Conservation (phyloP, 2,888 invertebrate genomes). For the Pristionchus exspectatus region DNA sequence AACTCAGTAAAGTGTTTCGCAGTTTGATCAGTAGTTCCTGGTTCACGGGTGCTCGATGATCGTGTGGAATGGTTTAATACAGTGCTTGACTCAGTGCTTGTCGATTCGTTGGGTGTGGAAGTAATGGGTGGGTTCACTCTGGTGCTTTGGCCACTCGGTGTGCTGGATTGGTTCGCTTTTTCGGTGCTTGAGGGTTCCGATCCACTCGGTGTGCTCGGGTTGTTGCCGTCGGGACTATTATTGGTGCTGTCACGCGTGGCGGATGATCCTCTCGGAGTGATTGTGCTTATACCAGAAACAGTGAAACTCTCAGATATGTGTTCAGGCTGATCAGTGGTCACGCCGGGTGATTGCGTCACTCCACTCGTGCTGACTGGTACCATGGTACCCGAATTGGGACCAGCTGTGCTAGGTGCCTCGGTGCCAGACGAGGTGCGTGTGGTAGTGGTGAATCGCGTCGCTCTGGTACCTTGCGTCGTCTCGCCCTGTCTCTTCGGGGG, state of each 20-base stretch:
- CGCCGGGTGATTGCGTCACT: background rate
- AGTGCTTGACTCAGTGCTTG: background rate
- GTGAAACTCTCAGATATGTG: background rate
- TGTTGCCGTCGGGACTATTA: no score
- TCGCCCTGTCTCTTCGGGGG: background rate
- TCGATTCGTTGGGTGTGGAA: background rate
- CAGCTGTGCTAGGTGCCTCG: background rate
- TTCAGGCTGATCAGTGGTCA: background rate
- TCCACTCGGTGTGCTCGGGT: no score
- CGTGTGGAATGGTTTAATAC: background rate
- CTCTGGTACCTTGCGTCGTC: constrained; percentile 36
- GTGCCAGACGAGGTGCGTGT: background rate
- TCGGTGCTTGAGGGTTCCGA: background rate
- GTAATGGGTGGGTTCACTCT: background rate
- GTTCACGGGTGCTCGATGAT: background rate
- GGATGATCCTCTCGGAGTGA: background rate
- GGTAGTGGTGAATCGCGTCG: background rate
- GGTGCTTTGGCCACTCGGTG: background rate
- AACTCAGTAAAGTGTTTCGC: background rate
- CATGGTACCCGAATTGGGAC: background rate
- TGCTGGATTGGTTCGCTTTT: background rate
- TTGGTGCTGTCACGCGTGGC: background rate
- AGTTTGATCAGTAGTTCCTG: background rate
- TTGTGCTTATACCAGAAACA: background rate
- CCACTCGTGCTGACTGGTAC: background rate